Conservation (phyloP, 2,113 vertebrate genomes). For the Gobio gobio region DNA sequence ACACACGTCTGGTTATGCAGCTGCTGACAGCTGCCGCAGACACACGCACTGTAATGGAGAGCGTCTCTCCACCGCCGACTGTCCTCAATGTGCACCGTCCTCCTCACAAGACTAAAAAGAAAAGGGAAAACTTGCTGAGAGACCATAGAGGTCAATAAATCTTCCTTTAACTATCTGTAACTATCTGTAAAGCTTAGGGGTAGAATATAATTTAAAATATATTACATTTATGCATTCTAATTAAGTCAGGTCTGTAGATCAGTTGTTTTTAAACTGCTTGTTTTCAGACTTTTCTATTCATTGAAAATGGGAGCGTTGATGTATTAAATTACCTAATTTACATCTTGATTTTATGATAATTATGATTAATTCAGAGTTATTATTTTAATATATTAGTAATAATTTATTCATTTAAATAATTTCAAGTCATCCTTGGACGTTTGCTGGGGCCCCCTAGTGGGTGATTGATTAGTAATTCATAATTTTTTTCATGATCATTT, state of each 20-base stretch:
- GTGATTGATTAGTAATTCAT: no score
- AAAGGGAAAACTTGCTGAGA: not conserved
- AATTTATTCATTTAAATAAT: no score
- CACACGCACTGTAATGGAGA: constrained; percentile 48
- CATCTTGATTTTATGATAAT: not conserved
- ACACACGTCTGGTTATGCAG: constrained; percentile 49
- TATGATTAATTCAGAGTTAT: no score
- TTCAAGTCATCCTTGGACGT: no score
- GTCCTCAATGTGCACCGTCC: not conserved
- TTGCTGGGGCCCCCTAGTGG: no score
- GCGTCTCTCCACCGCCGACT: not conserved
- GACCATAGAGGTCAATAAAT: not conserved
- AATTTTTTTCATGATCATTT: no score
- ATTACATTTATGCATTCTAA: not conserved
- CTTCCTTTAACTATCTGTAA: not conserved
- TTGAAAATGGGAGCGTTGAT: not conserved
- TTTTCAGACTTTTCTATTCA: not conserved
- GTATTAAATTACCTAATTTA: not conserved
- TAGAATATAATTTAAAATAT: not conserved
- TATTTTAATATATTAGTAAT: no score
- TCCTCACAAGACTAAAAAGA: constrained; percentile 9
- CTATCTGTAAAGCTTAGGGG: not conserved
- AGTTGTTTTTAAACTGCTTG: not conserved
- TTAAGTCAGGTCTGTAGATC: not conserved
- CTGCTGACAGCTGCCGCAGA: constrained; percentile 56